Evolutionary conservation across 2,113 vertebrate genomes (phyloP).

Genomic region (Macrotis lagotis): DNA sequence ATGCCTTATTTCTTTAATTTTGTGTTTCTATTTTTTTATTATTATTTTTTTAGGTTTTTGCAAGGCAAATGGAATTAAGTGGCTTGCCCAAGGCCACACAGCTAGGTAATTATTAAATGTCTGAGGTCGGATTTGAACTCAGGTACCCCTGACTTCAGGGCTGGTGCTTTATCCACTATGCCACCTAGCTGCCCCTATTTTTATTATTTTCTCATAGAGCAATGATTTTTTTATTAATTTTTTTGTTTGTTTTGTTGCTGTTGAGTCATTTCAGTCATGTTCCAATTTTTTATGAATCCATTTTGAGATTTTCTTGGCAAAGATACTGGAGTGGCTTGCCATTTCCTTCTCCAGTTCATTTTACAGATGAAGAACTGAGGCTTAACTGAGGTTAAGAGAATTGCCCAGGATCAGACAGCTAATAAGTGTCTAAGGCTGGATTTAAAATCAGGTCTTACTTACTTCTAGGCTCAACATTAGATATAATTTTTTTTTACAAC

Average conservation of each 20-base stretch:
- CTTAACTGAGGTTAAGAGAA: not conserved
- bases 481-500: too few species aligned
- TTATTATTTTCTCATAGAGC: not conserved
- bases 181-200: too few species aligned
- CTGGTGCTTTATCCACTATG: too few species aligned
- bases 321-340: not conserved
- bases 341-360: not conserved
- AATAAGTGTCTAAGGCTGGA: not conserved
- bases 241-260: not conserved
- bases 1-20: not conserved
- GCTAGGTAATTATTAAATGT: too few species aligned
- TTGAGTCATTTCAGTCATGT: not conserved
- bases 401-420: not conserved
- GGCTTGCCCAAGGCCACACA: too few species aligned
- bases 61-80: too few species aligned
- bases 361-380: not conserved
- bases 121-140: too few species aligned
- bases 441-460: not conserved
- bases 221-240: not conserved
- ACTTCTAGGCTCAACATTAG: not conserved
- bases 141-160: too few species aligned
- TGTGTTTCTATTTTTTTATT: too few species aligned
- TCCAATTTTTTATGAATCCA: not conserved
- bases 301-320: not conserved
- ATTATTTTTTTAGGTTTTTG: too few species aligned